phyloP scores from a whole-genome alignment of 2,113 vertebrate genomes.

The Microtus oregoni region DNA sequence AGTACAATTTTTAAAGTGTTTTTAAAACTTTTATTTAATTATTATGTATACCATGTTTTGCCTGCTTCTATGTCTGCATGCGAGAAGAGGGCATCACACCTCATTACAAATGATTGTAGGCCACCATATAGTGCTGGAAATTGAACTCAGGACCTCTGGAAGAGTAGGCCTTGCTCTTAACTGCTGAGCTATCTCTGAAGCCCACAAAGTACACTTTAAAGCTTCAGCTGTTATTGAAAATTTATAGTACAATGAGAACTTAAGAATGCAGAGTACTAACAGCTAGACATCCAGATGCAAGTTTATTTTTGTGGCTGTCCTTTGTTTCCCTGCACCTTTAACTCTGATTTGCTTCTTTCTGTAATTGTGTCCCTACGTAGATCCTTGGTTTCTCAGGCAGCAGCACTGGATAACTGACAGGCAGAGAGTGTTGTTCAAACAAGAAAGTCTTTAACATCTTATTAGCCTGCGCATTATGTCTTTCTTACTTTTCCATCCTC shows the following conservation, averaged over 20 bases:
- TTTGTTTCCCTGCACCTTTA: not conserved
- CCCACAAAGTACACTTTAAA: not conserved
- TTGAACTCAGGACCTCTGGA: too few species aligned
- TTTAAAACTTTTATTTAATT: too few species aligned
- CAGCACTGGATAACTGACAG: constrained; percentile 2
- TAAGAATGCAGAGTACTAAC: not conserved
- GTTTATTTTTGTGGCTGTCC: not conserved
- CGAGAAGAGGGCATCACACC: too few species aligned
- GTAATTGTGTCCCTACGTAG: not conserved
- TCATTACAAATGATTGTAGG: too few species aligned
- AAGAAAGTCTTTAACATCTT: not conserved
- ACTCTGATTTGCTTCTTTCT: not conserved
- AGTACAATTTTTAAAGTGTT: not conserved
- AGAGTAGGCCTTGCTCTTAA: too few species aligned
- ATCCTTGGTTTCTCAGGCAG: not conserved
- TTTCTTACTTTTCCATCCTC: not conserved
- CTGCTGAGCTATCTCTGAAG: too few species aligned
- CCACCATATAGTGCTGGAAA: too few species aligned
- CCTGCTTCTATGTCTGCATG: too few species aligned
- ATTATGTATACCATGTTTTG: too few species aligned
- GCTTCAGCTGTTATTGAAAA: not conserved
- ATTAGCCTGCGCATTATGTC: not conserved
- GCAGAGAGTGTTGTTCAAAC: not conserved
- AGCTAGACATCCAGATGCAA: not conserved
- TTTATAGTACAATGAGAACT: not conserved